A percentile compares a stretch with the other conserved stretches of the same genome.
Conservation (phyloP, 2,888 invertebrate genomes). For the Thecophora atra region DNA sequence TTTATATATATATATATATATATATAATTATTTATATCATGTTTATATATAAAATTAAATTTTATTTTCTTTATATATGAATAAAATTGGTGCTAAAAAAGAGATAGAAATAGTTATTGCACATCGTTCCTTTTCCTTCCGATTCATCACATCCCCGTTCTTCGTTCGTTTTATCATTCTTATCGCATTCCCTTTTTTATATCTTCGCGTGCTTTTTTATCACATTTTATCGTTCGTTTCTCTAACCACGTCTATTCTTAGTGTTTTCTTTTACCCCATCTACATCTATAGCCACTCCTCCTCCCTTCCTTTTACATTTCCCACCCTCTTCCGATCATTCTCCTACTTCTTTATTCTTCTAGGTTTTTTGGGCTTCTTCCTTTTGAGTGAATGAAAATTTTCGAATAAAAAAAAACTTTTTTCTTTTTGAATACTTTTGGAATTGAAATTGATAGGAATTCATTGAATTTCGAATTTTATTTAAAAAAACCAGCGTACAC, state of each 20-base stretch:
- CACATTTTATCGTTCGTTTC: slow-evolving; percentile 17
- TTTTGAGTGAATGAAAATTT: background rate
- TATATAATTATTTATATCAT: slow-evolving; percentile 18
- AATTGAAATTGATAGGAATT: background rate
- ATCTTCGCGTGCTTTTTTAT: slow-evolving; percentile 16
- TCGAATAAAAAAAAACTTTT: background rate
- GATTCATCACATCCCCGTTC: background rate
- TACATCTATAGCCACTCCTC: slow-evolving; percentile 29
- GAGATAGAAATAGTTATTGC: slow-evolving; percentile 53
- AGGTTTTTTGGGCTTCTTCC: background rate
- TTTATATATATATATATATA: slow-evolving; percentile 20
- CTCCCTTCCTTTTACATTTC: background rate
- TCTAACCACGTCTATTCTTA: background rate
- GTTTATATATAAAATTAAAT: slow-evolving; percentile 34
- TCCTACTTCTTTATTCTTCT: background rate
- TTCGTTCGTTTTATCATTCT: background rate
- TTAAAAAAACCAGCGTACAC: background rate
- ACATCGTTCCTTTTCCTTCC: slow-evolving; percentile 42
- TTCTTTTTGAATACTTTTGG: too few species aligned
- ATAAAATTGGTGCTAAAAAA: slow-evolving; percentile 46
- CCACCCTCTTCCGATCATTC: background rate
- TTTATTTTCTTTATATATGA: slow-evolving; percentile 9
- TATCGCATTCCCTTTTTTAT: background rate
- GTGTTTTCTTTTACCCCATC: slow-evolving; percentile 1
- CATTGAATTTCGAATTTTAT: background rate